Evolutionary conservation across 2,113 vertebrate genomes (phyloP).

Genomic region (Mustela lutreola): DNA sequence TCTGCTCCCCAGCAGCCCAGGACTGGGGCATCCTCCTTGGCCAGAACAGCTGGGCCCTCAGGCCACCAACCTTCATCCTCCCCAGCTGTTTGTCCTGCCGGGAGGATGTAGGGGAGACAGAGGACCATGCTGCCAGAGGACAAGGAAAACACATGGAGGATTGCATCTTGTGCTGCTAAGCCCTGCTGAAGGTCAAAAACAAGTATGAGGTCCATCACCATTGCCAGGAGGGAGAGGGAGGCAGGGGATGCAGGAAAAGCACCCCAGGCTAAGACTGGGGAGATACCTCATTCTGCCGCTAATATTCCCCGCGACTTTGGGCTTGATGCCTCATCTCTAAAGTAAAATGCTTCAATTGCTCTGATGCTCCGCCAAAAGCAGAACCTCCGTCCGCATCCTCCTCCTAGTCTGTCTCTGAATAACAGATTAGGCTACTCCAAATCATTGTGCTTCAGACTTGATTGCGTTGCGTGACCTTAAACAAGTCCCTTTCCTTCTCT

Average conservation of each 20-base stretch:
- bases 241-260: background rate
- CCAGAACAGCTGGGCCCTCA: background rate
- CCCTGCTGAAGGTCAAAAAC: conserved; percentile 47
- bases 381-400: background rate
- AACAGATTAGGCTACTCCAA: background rate
- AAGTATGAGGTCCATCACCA: background rate
- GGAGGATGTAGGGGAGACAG: background rate
- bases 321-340: background rate
- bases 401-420: background rate
- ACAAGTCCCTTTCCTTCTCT: background rate
- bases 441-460: background rate
- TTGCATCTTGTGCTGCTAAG: background rate
- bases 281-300: background rate
- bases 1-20: conserved; percentile 80
- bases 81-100: background rate
- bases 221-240: background rate
- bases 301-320: conserved; percentile 24
- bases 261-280: background rate
- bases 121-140: background rate
- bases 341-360: background rate
- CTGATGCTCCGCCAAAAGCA: background rate
- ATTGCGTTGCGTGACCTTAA: background rate
- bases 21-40: conserved; percentile 27
- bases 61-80: conserved; percentile 51
- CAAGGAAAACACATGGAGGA: background rate